Percentiles rank a stretch among this genome's conserved stretches.
phyloP scores from a whole-genome alignment of 2,113 vertebrate species.

The Rafetus swinhoei region DNA sequence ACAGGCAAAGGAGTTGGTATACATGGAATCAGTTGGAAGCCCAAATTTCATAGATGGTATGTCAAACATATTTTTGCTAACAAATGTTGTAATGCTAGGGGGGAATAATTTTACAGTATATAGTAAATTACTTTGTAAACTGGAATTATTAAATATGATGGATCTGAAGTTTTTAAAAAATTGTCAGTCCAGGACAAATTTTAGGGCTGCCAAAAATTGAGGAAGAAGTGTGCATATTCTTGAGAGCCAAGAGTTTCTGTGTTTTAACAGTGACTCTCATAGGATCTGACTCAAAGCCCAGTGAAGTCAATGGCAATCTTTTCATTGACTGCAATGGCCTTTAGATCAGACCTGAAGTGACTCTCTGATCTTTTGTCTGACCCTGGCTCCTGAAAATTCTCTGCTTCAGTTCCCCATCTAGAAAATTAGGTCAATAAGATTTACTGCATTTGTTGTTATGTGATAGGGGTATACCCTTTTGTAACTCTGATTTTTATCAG shows the following conservation, averaged over 20 bases:
- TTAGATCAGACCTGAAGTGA: not conserved
- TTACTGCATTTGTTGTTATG: not conserved
- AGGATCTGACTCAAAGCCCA: not conserved
- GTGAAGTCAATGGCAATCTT: not conserved
- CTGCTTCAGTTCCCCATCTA: not conserved
- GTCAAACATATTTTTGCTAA: no score
- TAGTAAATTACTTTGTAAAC: not conserved
- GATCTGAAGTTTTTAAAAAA: no score
- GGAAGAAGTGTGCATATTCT: not conserved
- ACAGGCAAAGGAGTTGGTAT: not conserved
- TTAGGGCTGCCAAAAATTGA: not conserved
- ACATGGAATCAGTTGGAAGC: not conserved
- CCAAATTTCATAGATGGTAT: no score
- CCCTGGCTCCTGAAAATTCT: no score
- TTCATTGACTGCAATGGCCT: not conserved
- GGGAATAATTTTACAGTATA: not conserved
- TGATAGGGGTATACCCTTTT: no score
- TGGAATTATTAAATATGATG: not conserved
- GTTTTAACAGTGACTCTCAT: not conserved
- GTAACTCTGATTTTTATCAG: not conserved
- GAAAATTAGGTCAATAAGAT: not conserved
- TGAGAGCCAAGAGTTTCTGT: not conserved
- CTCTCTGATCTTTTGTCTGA: no score
- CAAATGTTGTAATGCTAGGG: not conserved
- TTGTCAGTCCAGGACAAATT: not conserved